phyloP scores from a whole-genome alignment of 2,113 vertebrate species.

The Menura novaehollandiae region DNA sequence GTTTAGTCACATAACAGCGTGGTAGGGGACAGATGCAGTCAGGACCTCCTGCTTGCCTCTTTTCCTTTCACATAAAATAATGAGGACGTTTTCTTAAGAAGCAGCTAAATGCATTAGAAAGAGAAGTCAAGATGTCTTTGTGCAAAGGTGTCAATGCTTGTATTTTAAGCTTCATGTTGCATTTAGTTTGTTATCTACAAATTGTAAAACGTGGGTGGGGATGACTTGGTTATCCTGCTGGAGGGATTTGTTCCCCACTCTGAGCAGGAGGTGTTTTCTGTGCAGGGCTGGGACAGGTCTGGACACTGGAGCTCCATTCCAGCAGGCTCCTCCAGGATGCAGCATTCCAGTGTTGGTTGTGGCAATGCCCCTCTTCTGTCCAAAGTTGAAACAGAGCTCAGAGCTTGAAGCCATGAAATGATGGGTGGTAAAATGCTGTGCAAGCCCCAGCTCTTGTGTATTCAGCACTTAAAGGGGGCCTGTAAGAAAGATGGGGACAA shows the following conservation, averaged over 20 bases:
- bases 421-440: neutral
- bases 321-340: no score
- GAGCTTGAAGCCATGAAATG: neutral
- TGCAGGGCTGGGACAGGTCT: neutral
- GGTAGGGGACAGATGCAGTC: neutral
- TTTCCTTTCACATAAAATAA: neutral
- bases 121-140: neutral
- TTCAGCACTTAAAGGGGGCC: neutral
- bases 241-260: neutral
- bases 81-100: neutral
- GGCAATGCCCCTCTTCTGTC: neutral
- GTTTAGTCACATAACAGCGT: neutral
- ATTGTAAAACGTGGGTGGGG: neutral
- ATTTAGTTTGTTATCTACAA: neutral
- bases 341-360: neutral
- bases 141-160: neutral
- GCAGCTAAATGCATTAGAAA: neutral
- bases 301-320: neutral
- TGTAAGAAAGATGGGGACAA: neutral
- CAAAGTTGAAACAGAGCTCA: neutral
- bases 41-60: neutral
- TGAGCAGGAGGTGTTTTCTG: neutral
- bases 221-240: neutral
- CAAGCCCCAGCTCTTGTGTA: neutral
- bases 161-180: neutral